These are phyloP conservation scores for Drosophila histrio DNA, from an alignment of 2,888 invertebrate genomes.

Conservation along the genomic window DNA sequence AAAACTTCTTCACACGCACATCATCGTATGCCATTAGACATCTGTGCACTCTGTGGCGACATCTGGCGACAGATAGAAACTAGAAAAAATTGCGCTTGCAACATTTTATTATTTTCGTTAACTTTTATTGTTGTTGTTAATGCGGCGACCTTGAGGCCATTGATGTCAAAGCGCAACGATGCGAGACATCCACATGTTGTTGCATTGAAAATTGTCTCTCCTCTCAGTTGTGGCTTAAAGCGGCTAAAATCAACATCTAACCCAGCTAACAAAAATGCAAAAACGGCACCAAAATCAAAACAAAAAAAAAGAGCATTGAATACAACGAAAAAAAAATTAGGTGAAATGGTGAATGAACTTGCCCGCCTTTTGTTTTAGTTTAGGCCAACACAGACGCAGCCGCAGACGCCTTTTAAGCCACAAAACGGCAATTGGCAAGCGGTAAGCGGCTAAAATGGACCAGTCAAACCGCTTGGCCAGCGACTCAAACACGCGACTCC, in stretches of 20 bases:
- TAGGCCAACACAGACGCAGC: constrained; percentile 31
- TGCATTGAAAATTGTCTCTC: constrained; percentile 2
- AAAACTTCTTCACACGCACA: constrained; percentile 42
- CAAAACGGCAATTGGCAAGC: constrained; percentile 16
- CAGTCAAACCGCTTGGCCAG: constrained; percentile 63
- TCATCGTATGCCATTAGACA: constrained; percentile 25
- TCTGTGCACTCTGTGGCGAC: constrained; percentile 40
- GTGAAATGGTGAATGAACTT: constrained; percentile 74
- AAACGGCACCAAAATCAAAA: constrained; percentile 41
- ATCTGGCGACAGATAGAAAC: constrained; percentile 31
- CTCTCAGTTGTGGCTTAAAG: neutral
- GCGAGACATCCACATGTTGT: constrained; percentile 38
- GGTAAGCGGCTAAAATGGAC: constrained; percentile 49
- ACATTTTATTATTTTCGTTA: constrained; percentile 1
- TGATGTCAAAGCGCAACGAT: constrained; percentile 42
- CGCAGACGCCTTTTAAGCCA: neutral
- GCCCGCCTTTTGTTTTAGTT: constrained; percentile 59
- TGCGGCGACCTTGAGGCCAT: constrained; percentile 43
- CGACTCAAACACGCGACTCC: constrained; percentile 53
- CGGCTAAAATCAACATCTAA: neutral
- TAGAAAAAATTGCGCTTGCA: constrained; percentile 6
- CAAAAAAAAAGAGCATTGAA: constrained; percentile 45
- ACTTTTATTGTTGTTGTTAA: constrained; percentile 8
- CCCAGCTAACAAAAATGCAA: neutral
- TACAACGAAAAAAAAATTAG: constrained; percentile 54